Conservation (phyloP, 2,888 invertebrate genomes). For the Leptura quadrifasciata region DNA sequence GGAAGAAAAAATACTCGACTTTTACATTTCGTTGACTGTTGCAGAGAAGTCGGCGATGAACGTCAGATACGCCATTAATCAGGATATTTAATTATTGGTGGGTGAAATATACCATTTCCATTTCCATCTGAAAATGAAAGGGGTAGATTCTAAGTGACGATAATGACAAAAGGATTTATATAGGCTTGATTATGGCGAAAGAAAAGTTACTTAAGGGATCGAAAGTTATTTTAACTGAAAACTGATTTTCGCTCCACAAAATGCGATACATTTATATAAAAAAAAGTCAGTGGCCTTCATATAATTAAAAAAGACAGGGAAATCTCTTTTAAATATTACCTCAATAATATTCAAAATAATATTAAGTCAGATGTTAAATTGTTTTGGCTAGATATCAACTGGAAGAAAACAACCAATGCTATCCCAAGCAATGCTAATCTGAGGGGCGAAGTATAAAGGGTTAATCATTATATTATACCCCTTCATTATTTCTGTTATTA, state of each 20-base stretch:
- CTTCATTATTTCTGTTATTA: too few species aligned
- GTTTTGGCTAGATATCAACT: too few species aligned
- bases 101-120: conserved; percentile 67
- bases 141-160: conserved; percentile 62
- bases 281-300: too few species aligned
- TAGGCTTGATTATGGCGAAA: conserved; percentile 33
- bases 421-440: too few species aligned
- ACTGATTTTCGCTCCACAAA: not conserved
- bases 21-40: conserved; percentile 10
- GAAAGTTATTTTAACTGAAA: not conserved
- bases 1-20: conserved; percentile 51
- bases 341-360: too few species aligned
- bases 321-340: too few species aligned
- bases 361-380: too few species aligned
- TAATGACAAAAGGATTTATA: conserved; percentile 58
- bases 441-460: too few species aligned
- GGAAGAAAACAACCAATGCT: too few species aligned
- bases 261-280: too few species aligned
- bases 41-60: conserved; percentile 8
- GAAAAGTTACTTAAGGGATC: conserved; percentile 38
- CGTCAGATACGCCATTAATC: conserved; percentile 64
- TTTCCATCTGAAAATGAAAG: conserved; percentile 60
- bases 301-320: too few species aligned
- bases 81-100: conserved; percentile 69
- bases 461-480: too few species aligned